Conservation (phyloP, 1,140 invertebrate species). For the Drosophila repleta region DNA sequence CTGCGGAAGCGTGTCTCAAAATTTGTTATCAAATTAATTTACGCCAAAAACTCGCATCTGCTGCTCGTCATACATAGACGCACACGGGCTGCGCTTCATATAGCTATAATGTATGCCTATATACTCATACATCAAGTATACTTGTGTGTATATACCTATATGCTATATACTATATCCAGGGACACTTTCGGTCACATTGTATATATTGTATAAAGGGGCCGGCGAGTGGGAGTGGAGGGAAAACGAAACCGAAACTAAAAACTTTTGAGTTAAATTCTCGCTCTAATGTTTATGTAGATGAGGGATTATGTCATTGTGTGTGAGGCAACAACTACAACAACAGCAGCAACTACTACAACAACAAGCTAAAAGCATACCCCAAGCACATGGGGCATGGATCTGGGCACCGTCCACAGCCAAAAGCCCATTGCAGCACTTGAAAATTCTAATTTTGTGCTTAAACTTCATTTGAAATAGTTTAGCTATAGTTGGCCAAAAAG, state of each 20-base stretch:
- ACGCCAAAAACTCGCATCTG: constrained; percentile 71
- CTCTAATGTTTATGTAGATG: constrained; percentile 82
- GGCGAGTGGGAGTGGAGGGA: constrained; percentile 57
- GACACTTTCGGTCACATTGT: constrained; percentile 61
- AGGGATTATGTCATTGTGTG: constrained; percentile 82
- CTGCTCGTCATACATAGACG: constrained; percentile 68
- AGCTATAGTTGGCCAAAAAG: constrained; percentile 42
- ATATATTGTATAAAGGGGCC: no score
- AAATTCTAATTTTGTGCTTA: constrained; percentile 80
- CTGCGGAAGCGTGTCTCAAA: constrained; percentile 31
- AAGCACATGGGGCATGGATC: constrained; percentile 17
- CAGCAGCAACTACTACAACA: neutral
- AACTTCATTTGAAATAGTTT: constrained; percentile 79
- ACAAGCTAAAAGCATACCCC: constrained; percentile 5
- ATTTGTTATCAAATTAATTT: constrained; percentile 79
- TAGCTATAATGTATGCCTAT: constrained; percentile 6
- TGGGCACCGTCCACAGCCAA: constrained; percentile 16
- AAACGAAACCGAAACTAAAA: constrained; percentile 82
- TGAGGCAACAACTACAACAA: constrained; percentile 44
- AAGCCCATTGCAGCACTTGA: constrained; percentile 78
- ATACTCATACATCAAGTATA: constrained; percentile 13
- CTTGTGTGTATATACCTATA: neutral
- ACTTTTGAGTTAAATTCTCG: constrained; percentile 81
- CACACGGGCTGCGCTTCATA: constrained; percentile 25
- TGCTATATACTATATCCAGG: constrained; percentile 39